A percentile compares a stretch with the other conserved stretches of the same genome.
phyloP scores from a whole-genome alignment of 2,113 vertebrate genomes.

The Tychaedon coryphoeus region DNA sequence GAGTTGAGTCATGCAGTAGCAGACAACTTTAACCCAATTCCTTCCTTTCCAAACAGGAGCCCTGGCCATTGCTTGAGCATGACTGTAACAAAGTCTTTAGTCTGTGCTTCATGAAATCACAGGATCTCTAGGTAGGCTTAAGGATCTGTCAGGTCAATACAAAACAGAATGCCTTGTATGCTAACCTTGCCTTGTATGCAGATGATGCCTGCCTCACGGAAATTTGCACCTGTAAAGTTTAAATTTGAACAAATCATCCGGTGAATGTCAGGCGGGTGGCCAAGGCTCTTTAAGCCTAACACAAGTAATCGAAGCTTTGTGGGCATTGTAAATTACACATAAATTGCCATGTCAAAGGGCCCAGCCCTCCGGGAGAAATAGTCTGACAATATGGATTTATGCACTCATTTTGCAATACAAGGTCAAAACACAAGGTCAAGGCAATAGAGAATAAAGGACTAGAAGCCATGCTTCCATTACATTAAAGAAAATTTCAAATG shows the following conservation, averaged over 20 bases:
- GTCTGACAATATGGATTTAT: conserved; percentile 6
- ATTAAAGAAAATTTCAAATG: neutral
- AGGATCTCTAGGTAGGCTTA: neutral
- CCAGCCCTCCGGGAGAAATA: neutral
- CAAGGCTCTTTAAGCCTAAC: neutral
- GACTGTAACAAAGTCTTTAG: neutral
- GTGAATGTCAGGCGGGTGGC: neutral
- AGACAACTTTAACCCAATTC: neutral
- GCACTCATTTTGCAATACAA: neutral
- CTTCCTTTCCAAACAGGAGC: neutral
- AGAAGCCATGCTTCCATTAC: neutral
- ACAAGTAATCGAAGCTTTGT: neutral
- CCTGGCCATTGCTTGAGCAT: neutral
- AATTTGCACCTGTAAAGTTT: conserved; percentile 4
- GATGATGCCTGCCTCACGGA: neutral
- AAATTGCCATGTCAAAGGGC: conserved; percentile 1
- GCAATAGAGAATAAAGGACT: neutral
- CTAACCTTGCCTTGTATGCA: neutral
- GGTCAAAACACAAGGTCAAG: neutral
- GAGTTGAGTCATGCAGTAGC: neutral
- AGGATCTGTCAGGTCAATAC: neutral
- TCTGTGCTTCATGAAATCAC: neutral
- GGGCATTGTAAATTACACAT: neutral
- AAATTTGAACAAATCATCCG: neutral
- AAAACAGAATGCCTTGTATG: neutral